Base-by-base conservation (phyloP, 2,113 vertebrate genomes). In the Melozone crissalis region DNA sequence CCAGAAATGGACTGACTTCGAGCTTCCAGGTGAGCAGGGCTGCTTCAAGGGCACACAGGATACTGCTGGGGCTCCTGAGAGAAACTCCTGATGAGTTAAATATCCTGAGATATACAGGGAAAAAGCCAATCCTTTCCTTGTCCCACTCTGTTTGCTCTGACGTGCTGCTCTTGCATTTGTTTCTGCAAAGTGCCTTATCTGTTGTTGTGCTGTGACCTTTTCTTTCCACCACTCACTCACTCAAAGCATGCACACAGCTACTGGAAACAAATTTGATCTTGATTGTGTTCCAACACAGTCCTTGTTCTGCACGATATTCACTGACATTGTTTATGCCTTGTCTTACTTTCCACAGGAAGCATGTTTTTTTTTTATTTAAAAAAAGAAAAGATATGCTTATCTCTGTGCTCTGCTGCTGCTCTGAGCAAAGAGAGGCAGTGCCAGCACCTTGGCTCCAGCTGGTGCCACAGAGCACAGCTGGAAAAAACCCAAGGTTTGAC, bases 1-100 rank as follows among this genome's bases (percentile, higher is more conserved):
- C 0, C 99, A 99, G 96, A 99, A 99, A 81, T 99, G 99, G 99
- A 98, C 98, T 2, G 99, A 99, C 39, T 99, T 99, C 83, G 99
- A 99, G 92, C 98, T 99, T 86, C 99, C 99, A 92, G 99, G 99
- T 99, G 97, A 95, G 2, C 39, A 17, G 21, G 16, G 6, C 41
- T 6, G 15, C 8, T 41, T 27, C 5, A 16, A 1, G 33, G 39
- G n/a, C 30, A 1, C 4, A 0, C 1, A 7, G 59, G 27, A 3
- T 28, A 22, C 9, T 51, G 55, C 51, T 80, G 57, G 37, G 9
- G 4, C 30, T 92, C n/a, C 41, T 12, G 23, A 54, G 44, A 65
- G 31, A 77, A 54, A 18, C 26, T 55, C 12, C 66, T 28, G 24
- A 54, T 47, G n/a, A 55, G 17, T 65, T 43, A n/a, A 43, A 51